Percentiles rank a stretch among this genome's conserved stretches.
Conservation (phyloP, 2,888 invertebrate species). For the Hymenopus coronatus region DNA sequence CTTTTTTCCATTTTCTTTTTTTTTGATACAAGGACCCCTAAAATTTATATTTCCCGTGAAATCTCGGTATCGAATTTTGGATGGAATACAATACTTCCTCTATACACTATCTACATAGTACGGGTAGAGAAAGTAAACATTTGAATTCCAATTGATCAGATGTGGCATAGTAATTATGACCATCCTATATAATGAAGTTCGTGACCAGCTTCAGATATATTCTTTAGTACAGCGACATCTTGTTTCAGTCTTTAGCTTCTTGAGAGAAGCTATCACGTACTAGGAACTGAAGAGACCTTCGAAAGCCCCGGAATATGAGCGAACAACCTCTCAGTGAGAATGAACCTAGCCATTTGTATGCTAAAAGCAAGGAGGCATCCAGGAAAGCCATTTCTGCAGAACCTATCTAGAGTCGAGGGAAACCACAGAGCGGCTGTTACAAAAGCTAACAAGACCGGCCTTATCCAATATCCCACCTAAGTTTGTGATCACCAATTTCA, state of each 20-base stretch:
- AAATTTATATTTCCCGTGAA: too few relatives aligned
- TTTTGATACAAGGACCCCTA: too few relatives aligned
- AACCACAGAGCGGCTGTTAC: neutral
- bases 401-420: neutral
- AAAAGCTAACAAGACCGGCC: neutral
- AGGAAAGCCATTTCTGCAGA: neutral
- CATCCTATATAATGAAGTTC: too few relatives aligned
- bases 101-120: too few relatives aligned
- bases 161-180: too few relatives aligned
- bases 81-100: too few relatives aligned
- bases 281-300: neutral
- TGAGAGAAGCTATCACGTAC: neutral
- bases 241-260: neutral
- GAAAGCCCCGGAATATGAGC: neutral
- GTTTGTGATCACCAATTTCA: neutral
- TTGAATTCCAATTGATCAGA: too few relatives aligned
- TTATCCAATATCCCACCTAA: neutral
- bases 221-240: neutral
- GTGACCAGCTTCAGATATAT: neutral
- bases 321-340: neutral
- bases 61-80: too few relatives aligned
- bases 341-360: neutral
- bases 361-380: neutral
- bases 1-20: too few relatives aligned
- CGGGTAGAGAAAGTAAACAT: too few relatives aligned